These are phyloP conservation scores for Listronotus oregonensis DNA, from an alignment of 1,140 invertebrate genomes.

Conservation along the genomic window DNA sequence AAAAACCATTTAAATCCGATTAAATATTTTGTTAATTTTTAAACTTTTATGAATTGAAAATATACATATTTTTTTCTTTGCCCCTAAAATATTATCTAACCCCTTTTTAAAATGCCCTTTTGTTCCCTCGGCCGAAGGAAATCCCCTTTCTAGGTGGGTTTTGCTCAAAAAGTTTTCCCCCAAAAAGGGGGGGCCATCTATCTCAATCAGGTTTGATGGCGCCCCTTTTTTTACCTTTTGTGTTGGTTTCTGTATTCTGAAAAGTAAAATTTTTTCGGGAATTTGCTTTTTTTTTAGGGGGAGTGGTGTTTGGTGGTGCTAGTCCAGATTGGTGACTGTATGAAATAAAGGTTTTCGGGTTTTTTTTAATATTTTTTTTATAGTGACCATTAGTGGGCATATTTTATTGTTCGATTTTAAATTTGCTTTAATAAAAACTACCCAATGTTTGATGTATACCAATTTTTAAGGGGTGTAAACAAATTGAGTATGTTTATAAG, in stretches of 20 bases:
- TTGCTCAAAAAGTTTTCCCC: too few relatives aligned
- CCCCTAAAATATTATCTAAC: too few relatives aligned
- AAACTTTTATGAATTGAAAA: too few relatives aligned
- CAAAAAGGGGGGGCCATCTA: too few relatives aligned
- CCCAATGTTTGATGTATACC: conserved; percentile 94
- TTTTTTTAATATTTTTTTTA: conserved; percentile 39
- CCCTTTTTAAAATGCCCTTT: too few relatives aligned
- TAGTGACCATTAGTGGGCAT: conserved; percentile 33
- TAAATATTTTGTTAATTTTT: too few relatives aligned
- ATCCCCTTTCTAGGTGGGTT: too few relatives aligned
- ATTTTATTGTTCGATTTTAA: conserved; percentile 34
- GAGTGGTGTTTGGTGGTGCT: conserved; percentile 43
- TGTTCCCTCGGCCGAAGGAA: too few relatives aligned
- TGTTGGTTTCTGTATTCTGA: conserved; percentile 7
- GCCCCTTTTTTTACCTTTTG: not conserved
- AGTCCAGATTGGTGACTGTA: conserved; percentile 30
- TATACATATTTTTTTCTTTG: too few relatives aligned
- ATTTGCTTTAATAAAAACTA: conserved; percentile 42
- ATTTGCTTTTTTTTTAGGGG: conserved; percentile 41
- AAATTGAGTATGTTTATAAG: conserved; percentile 99
- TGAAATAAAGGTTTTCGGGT: conserved; percentile 36
- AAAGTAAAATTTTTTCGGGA: conserved; percentile 32
- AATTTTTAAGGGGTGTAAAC: conserved; percentile 97
- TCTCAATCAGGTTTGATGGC: too few relatives aligned
- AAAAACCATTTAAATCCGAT: too few relatives aligned